Conservation (phyloP, 2,113 vertebrate genomes). For the Gorilla gorilla region DNA sequence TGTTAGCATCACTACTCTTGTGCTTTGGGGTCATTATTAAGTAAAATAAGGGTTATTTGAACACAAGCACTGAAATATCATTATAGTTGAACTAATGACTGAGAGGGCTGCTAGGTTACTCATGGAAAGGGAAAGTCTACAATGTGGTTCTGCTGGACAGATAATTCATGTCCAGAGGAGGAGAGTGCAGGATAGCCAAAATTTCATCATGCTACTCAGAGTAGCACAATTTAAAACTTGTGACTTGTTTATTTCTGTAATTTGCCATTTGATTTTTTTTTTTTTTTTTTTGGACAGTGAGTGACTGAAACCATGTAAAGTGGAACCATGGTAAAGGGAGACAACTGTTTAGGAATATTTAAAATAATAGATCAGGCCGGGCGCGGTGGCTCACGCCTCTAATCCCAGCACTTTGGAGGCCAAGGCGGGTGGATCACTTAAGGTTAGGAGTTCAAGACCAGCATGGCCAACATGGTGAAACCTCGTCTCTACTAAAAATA, state of each 20-base stretch:
- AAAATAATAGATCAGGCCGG: not conserved
- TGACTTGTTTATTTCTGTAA: not conserved
- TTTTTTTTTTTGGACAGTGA: not conserved
- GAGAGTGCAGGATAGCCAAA: not conserved
- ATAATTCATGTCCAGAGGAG: not conserved
- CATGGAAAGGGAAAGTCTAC: not conserved
- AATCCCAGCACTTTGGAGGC: not conserved
- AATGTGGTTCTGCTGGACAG: too few relatives aligned
- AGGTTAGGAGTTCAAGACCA: not conserved
- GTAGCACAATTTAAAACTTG: not conserved
- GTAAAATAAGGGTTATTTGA: not conserved
- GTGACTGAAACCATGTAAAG: not conserved
- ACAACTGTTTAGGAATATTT: not conserved
- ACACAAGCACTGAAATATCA: not conserved
- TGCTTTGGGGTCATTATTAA: not conserved
- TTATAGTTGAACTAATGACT: not conserved
- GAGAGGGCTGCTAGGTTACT: not conserved
- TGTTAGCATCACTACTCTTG: not conserved
- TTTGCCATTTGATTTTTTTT: not conserved
- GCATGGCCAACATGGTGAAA: too few relatives aligned
- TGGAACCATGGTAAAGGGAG: not conserved
- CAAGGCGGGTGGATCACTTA: not conserved
- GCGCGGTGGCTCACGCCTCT: accelerated
- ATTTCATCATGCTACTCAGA: not conserved
- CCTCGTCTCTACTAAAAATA: too few relatives aligned